Conservation (phyloP, 92 coral and sea anemone species). For the Diadumene lineata region DNA sequence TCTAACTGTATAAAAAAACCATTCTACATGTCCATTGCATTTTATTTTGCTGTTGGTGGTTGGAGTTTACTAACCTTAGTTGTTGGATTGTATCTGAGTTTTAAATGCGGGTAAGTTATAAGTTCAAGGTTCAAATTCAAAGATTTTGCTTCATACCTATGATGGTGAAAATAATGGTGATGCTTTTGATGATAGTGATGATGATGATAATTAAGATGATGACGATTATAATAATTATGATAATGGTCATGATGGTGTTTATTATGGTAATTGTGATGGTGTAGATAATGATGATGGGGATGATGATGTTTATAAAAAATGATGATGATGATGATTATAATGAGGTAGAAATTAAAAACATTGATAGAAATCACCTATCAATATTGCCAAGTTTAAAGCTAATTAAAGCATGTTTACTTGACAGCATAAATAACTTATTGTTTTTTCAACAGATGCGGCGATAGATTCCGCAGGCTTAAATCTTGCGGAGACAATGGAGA, state of each 20-base stretch:
- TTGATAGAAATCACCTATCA: too few species aligned
- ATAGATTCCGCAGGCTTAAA: background rate
- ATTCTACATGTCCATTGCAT: background rate
- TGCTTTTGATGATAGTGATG: background rate
- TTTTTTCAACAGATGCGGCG: background rate
- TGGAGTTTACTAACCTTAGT: background rate
- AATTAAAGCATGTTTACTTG: too few species aligned
- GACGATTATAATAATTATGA: background rate
- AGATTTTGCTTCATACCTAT: too few species aligned
- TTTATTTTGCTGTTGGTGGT: background rate
- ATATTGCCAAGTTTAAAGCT: too few species aligned
- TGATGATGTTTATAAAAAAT: background rate
- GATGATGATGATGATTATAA: background rate
- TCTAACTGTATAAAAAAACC: background rate
- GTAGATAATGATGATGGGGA: background rate
- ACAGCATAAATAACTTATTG: background rate
- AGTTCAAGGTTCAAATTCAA: too few species aligned
- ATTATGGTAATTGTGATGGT: background rate
- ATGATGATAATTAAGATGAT: background rate
- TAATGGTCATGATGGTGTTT: background rate
- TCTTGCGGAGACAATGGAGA: too few species aligned
- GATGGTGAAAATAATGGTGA: background rate
- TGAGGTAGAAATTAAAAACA: too few species aligned
- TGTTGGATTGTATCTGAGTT: background rate
- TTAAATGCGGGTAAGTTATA: slow-evolving; percentile 4